Evolutionary conservation across 2,888 invertebrate genomes (phyloP).

Genomic region (Orthosia gracilis): DNA sequence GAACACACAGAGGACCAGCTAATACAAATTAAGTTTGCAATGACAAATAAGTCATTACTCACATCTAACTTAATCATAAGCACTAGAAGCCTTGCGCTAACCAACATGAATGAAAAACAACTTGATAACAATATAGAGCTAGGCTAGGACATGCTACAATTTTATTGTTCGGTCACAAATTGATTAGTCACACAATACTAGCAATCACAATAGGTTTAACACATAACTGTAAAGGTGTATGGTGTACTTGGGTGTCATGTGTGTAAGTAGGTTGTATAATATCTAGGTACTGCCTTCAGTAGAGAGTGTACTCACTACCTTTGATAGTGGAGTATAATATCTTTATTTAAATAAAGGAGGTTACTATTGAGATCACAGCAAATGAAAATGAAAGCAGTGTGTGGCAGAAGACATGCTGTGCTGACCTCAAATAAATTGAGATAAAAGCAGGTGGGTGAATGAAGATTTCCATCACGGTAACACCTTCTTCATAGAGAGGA

Average conservation of each 20-base stretch:
- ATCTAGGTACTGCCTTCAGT: neutral
- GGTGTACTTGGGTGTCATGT: neutral
- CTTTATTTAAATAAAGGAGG: too few relatives aligned
- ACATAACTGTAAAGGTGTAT: neutral
- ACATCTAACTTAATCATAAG: neutral
- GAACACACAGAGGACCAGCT: neutral
- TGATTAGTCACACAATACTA: conserved; percentile 60
- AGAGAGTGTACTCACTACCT: neutral
- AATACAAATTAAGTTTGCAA: neutral
- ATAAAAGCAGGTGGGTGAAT: neutral
- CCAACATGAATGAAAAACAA: conserved; percentile 10
- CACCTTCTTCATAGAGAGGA: too few relatives aligned
- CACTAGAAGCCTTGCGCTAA: neutral
- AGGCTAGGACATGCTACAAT: conserved; percentile 60
- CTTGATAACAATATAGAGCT: conserved; percentile 43
- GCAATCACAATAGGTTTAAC: conserved; percentile 53
- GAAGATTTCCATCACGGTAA: neutral
- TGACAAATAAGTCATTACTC: neutral
- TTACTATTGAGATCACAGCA: neutral
- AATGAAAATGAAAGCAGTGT: too few relatives aligned
- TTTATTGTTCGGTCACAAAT: conserved; percentile 61
- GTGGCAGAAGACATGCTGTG: too few relatives aligned
- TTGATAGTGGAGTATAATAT: neutral
- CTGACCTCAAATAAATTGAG: neutral
- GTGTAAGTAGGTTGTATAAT: neutral